A percentile compares a stretch with the other conserved stretches of the same genome.
These are phyloP conservation scores for Cynocephalus volans DNA, from an alignment of 2,113 vertebrate species.

Conservation along the genomic window DNA sequence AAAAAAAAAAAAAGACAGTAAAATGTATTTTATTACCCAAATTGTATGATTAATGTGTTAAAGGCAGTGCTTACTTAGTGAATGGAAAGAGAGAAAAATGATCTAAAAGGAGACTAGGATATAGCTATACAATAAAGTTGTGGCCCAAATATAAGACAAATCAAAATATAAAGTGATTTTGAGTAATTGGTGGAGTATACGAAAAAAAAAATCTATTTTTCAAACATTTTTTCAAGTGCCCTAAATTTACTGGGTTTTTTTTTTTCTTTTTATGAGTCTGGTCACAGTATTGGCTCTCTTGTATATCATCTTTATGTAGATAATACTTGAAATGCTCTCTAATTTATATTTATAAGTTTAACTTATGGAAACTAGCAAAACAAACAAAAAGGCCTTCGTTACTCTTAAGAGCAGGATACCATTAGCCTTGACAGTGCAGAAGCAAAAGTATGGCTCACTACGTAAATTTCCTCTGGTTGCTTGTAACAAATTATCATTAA, in stretches of 20 bases:
- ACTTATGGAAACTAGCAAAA: neutral
- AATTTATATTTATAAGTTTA: neutral
- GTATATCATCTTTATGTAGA: neutral
- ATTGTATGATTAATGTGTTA: neutral
- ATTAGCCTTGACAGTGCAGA: neutral
- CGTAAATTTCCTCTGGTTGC: neutral
- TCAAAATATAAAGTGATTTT: conserved; percentile 13
- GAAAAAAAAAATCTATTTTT: neutral
- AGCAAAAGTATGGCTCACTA: neutral
- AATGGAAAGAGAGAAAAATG: neutral
- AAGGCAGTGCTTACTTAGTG: neutral
- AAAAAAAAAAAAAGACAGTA: no score
- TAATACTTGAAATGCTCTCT: neutral
- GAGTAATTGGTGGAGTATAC: neutral
- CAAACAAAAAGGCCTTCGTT: neutral
- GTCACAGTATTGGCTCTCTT: neutral
- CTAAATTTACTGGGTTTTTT: neutral
- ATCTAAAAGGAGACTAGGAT: neutral
- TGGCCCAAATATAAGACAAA: neutral
- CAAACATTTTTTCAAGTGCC: neutral
- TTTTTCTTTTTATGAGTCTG: neutral
- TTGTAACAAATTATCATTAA: neutral
- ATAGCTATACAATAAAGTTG: neutral
- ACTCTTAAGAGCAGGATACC: neutral
- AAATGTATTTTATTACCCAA: conserved; percentile 5